Percentiles rank a stretch among this genome's conserved stretches.
Conservation (phyloP, 2,113 vertebrate species). For the Carollia perspicillata region DNA sequence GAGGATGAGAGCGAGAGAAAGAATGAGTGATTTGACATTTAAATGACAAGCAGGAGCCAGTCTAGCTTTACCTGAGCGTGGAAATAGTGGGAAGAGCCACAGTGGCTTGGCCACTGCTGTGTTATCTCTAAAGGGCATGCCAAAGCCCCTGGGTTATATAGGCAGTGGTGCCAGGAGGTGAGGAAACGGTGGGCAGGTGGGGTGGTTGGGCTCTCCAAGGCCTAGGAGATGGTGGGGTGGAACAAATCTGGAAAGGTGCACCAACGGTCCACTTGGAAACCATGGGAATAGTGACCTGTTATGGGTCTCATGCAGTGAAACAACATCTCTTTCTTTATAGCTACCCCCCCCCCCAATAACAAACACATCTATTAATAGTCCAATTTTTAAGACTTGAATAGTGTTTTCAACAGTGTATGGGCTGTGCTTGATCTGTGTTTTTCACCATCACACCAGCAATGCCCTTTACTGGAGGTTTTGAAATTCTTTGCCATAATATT, state of each 20-base stretch:
- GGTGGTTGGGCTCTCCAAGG: background rate
- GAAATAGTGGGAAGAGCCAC: background rate
- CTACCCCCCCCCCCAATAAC: background rate
- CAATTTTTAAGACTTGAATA: conserved; percentile 16
- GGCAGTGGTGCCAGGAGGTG: background rate
- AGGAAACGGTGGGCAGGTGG: background rate
- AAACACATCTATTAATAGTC: background rate
- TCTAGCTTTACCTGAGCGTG: background rate
- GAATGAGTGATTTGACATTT: background rate
- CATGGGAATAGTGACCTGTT: background rate
- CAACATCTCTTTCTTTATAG: background rate
- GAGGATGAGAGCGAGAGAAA: background rate
- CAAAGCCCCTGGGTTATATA: background rate
- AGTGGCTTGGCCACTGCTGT: too few species aligned
- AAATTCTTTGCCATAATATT: conserved; percentile 51
- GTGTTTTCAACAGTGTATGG: background rate
- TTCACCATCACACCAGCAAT: background rate
- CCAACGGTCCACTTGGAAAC: background rate
- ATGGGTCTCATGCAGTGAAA: background rate
- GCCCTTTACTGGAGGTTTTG: conserved; percentile 32
- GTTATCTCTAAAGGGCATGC: background rate
- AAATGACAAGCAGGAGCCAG: background rate
- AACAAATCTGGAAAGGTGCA: background rate
- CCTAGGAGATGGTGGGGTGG: background rate
- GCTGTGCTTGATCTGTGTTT: background rate